Evolutionary conservation across 2,113 vertebrate genomes (phyloP).

Genomic region (Cryptotis parvus): DNA sequence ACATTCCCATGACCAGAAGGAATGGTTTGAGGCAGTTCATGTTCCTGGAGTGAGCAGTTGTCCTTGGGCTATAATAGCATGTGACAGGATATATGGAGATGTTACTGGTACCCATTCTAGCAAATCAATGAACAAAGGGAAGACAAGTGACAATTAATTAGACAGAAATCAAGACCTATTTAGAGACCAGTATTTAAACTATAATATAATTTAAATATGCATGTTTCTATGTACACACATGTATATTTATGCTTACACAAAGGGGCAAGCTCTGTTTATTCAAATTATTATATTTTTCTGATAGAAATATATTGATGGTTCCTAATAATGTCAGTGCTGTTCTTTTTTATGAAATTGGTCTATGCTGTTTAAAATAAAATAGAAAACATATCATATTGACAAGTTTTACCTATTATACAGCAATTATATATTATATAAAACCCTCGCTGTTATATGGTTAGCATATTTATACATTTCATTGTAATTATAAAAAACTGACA

Average conservation of each 20-base stretch:
- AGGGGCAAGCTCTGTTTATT: not conserved
- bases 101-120: too few relatives aligned
- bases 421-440: not conserved
- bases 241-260: too few relatives aligned
- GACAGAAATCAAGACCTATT: not conserved
- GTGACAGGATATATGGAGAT: too few relatives aligned
- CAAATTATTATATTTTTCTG: not conserved
- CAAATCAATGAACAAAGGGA: too few relatives aligned
- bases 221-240: not conserved
- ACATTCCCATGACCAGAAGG: too few relatives aligned
- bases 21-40: too few relatives aligned
- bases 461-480: not conserved
- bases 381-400: not conserved
- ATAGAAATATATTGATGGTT: not conserved
- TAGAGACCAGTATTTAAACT: not conserved
- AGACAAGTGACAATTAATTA: too few relatives aligned
- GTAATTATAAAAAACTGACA: not conserved
- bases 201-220: not conserved
- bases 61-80: too few relatives aligned
- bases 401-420: not conserved
- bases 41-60: too few relatives aligned
- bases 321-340: not conserved
- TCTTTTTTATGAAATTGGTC: not conserved
- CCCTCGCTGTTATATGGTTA: not conserved
- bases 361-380: not conserved